Evolutionary conservation across 2,113 vertebrate genomes (phyloP), one percentile per base, ranked within the genome.

Genomic region (Theristicus caerulescens): DNA sequence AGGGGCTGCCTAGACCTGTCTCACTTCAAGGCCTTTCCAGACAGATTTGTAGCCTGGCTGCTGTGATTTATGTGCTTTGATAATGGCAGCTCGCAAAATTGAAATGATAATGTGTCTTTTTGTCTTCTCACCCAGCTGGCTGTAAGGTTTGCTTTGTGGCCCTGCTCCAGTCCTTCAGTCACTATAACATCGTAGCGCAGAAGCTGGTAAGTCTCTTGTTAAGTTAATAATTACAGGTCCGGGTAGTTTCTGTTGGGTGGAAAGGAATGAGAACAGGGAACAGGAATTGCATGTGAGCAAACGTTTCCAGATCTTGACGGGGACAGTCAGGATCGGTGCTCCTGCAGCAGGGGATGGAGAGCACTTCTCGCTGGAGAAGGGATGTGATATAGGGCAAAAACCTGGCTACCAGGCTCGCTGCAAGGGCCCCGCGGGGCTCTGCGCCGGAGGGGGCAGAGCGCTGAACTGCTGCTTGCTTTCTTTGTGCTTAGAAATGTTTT

Each of bases 81-180:
- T 55, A 61, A 15, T 10, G 36, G 70, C 80, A 71, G 40, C 62
- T 54, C 89, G 49, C 55, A 47, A 4, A 38, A 44, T 10, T 8
- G 38, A 54, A 38, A 6, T 16, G 62, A 21, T 51, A 61, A 88
- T 4, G 6, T 82, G 55, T 59, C 77, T 80, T 54, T 74, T 46
- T 96, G 64, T 92, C 90, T 46, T 80, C 88, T 97, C 54, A 24
- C 92, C 47, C 96, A 99, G 99, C 99, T 34, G 98, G 98, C 61
- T 99, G 99, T 94, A 99, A 97, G 97, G 99, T 99, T 70, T 99
- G 99, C 85, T 99, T 99, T 32, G 90, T 99, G 97, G 99, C 98
- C 8, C 97, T 99, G 54, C 96, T 98, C 11, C 99, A 99, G 97
- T 99, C 99, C 46, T 99, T 99, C 98, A 99, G 98, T 88, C 99